Percentiles rank a stretch among this genome's conserved stretches.
Evolutionary conservation across 2,113 vertebrate genomes (phyloP).

Genomic region (Delphinus delphis): DNA sequence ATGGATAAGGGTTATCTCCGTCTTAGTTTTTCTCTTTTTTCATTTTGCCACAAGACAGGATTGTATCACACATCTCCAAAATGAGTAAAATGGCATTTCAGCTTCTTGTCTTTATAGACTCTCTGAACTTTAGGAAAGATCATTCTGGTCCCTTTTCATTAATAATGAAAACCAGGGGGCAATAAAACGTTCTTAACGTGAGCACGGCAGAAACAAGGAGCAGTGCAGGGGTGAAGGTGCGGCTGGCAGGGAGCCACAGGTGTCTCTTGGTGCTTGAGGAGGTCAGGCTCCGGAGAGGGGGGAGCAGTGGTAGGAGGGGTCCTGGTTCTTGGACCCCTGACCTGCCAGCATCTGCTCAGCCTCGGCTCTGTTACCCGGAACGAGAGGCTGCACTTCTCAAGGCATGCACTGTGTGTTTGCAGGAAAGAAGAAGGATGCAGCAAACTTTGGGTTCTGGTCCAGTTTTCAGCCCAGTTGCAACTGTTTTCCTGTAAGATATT

Average conservation of each 20-base stretch:
- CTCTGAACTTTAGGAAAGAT: constrained; percentile 92
- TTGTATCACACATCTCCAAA: constrained; percentile 88
- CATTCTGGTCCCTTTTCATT: constrained; percentile 91
- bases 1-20: neutral
- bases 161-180: constrained; percentile 91
- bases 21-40: constrained; percentile 56
- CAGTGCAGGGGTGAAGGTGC: constrained; percentile 78
- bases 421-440: neutral
- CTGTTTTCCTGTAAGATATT: neutral
- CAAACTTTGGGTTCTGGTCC: neutral
- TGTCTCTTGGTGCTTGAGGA: constrained; percentile 52
- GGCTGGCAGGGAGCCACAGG: constrained; percentile 77
- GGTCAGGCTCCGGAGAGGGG: neutral
- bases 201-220: constrained; percentile 65
- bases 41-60: constrained; percentile 85
- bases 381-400: fast-evolving
- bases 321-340: neutral
- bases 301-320: neutral
- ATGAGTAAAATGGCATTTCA: constrained; percentile 90
- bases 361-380: fast-evolving
- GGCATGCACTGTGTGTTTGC: fast-evolving
- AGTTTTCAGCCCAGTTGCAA: fast-evolving
- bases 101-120: constrained; percentile 90
- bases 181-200: constrained; percentile 87
- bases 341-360: neutral